Evolutionary conservation across 2,888 invertebrate species (phyloP).

Genomic region (Bellardia bayeri): DNA sequence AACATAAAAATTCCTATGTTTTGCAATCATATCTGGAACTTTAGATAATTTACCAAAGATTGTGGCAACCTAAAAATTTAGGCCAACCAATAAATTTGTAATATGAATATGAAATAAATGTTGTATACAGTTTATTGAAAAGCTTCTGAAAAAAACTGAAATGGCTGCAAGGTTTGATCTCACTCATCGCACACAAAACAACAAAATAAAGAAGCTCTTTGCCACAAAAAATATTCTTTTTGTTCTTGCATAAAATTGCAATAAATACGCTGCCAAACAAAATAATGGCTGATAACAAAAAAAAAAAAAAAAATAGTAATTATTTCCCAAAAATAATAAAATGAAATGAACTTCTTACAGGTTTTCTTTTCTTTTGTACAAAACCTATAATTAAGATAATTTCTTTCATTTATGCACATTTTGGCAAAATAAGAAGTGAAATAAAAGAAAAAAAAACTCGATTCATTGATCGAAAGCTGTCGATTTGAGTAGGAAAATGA

Average conservation of each 20-base stretch:
- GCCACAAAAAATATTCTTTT: constrained; percentile 11
- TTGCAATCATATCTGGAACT: constrained; percentile 61
- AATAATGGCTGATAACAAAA: constrained; percentile 8
- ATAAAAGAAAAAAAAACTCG: constrained; percentile 20
- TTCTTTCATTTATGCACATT: constrained; percentile 71
- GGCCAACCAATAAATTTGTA: constrained; percentile 33
- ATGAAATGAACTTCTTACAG: constrained; percentile 37
- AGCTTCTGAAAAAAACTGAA: constrained; percentile 67
- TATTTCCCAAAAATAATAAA: constrained; percentile 40
- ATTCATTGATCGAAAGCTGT: constrained; percentile 69
- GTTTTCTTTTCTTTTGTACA: constrained; percentile 31
- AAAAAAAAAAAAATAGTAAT: not conserved
- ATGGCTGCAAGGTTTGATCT: constrained; percentile 57
- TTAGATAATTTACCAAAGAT: constrained; percentile 47
- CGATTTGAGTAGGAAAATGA: constrained; percentile 53
- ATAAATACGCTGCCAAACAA: constrained; percentile 18
- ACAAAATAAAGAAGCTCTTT: constrained; percentile 65
- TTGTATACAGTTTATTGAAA: constrained; percentile 73
- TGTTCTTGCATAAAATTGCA: constrained; percentile 48
- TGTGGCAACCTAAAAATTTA: constrained; percentile 51
- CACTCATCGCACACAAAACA: constrained; percentile 56
- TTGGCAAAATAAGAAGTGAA: constrained; percentile 16
- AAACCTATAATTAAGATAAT: constrained; percentile 73
- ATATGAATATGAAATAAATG: not conserved
- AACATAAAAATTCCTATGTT: constrained; percentile 58